A percentile compares a stretch with the other conserved stretches of the same genome.
Conservation (phyloP, 1,140 invertebrate species). For the Paraescarpia echinospica region DNA sequence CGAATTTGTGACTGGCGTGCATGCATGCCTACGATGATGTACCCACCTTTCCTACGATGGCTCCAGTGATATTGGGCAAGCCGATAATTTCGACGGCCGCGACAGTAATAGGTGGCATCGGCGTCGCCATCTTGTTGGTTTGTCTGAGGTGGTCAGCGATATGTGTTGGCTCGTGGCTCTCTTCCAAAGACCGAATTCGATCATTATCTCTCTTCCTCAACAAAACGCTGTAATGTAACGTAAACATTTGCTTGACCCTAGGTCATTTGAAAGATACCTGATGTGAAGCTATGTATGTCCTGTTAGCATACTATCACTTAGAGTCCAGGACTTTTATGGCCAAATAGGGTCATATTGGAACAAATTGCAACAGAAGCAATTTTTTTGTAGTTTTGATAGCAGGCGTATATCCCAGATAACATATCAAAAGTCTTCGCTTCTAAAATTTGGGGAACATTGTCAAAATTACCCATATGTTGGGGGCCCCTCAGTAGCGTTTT, state of each 20-base stretch:
- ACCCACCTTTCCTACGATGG: not conserved
- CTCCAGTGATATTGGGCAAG: not conserved
- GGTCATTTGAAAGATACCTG: no score
- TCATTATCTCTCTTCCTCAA: not conserved
- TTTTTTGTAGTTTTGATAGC: no score
- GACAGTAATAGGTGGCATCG: not conserved
- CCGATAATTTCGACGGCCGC: not conserved
- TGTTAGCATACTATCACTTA: no score
- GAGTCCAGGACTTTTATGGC: no score
- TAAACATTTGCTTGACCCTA: not conserved
- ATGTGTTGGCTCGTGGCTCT: not conserved
- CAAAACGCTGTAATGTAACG: not conserved
- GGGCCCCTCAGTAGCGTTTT: no score
- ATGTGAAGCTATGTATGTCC: no score
- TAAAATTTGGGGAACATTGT: no score
- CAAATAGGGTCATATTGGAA: no score
- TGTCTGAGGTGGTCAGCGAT: not conserved
- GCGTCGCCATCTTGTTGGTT: not conserved
- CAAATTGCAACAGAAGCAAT: no score
- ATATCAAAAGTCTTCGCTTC: no score
- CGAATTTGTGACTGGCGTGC: not conserved
- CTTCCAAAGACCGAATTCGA: not conserved
- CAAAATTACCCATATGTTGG: no score
- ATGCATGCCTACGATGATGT: not conserved
- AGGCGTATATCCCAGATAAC: no score